A percentile compares a stretch with the other conserved stretches of the same genome.
These are phyloP conservation scores for Pipra filicauda DNA, from an alignment of 2,113 vertebrate species.

Conservation along the genomic window DNA sequence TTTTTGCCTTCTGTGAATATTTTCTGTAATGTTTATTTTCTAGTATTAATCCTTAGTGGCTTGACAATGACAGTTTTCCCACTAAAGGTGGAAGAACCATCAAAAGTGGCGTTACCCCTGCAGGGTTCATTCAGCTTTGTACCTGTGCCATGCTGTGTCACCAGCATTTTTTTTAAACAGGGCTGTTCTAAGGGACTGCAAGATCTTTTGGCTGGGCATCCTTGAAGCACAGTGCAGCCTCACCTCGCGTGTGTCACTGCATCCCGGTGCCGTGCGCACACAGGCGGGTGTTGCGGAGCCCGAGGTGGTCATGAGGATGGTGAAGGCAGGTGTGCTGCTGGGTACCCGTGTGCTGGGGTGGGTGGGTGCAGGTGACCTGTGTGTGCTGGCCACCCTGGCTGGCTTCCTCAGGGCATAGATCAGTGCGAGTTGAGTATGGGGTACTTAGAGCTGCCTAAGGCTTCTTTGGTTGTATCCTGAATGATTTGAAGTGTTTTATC, in stretches of 20 bases:
- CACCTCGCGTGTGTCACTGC: fast-evolving
- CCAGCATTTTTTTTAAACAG: neutral
- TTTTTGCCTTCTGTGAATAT: neutral
- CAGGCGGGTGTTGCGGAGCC: fast-evolving
- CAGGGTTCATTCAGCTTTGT: fast-evolving
- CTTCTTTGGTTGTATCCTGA: neutral
- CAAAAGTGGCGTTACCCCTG: neutral
- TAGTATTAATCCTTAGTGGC: neutral
- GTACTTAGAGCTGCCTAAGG: fast-evolving
- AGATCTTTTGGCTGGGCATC: neutral
- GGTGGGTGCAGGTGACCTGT: fast-evolving
- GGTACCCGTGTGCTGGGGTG: fast-evolving
- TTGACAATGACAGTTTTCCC: neutral
- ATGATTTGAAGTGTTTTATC: neutral
- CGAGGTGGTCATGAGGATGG: fast-evolving
- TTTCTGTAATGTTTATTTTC: neutral
- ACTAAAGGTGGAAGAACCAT: neutral
- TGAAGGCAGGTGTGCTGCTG: fast-evolving
- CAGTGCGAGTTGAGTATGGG: neutral
- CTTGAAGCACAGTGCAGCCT: fast-evolving
- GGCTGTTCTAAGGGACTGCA: fast-evolving
- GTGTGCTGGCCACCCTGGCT: neutral
- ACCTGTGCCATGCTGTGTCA: fast-evolving
- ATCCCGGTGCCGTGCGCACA: fast-evolving
- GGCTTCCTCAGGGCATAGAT: neutral